phyloP scores from a whole-genome alignment of 2,113 vertebrate genomes.

The Rhinopithecus roxellana region DNA sequence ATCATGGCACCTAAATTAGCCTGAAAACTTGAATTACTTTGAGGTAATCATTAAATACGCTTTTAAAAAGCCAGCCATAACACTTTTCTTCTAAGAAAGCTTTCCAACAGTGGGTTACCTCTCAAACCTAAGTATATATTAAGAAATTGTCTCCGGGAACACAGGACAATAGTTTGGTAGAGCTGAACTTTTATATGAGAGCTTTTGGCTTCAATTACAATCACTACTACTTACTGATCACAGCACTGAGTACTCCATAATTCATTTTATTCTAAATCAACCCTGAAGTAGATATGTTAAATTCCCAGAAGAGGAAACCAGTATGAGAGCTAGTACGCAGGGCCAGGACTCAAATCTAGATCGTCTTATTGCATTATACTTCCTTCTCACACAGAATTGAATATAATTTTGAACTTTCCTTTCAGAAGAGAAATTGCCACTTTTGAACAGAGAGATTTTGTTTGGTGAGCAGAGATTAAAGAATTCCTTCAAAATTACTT shows the following conservation, averaged over 20 bases:
- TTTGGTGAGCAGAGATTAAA: not conserved
- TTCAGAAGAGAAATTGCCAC: not conserved
- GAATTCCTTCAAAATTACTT: conserved; percentile 41
- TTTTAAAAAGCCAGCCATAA: not conserved
- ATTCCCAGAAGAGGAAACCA: conserved; percentile 32
- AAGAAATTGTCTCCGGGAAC: not conserved
- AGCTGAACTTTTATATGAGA: not conserved
- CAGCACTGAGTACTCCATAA: not conserved
- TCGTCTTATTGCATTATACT: not conserved
- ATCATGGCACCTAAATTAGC: not conserved
- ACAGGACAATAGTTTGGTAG: not conserved
- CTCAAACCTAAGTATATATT: not conserved
- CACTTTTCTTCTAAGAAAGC: conserved; percentile 6
- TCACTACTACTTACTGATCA: not conserved
- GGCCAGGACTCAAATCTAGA: conserved; percentile 8
- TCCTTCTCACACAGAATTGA: not conserved
- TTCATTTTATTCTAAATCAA: conserved; percentile 35
- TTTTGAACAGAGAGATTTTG: conserved; percentile 1
- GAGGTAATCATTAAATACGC: not conserved
- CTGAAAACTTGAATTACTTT: not conserved
- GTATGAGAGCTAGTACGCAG: not conserved
- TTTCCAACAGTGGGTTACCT: not conserved
- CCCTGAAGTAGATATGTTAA: not conserved
- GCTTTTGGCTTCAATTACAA: conserved; percentile 6
- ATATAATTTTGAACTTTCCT: conserved; percentile 20